These are phyloP conservation scores for Euborellia annulipes DNA, from an alignment of 1,140 invertebrate genomes.

Conservation along the genomic window DNA sequence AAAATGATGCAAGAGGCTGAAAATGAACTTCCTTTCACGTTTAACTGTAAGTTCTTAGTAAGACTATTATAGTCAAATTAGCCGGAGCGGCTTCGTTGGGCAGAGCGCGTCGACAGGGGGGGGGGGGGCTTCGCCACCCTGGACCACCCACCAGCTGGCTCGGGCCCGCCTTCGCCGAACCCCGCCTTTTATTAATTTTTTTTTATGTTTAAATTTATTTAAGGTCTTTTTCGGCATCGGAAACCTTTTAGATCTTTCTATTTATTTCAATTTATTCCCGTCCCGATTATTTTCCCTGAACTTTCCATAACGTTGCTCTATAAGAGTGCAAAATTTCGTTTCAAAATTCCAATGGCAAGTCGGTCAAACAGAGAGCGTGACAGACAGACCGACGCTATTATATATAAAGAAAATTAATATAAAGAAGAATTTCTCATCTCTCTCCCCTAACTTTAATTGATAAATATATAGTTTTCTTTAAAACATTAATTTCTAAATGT, in stretches of 20 bases:
- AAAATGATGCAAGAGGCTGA: too few relatives aligned
- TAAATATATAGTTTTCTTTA: slow-evolving; percentile 2
- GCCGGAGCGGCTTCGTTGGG: too few relatives aligned
- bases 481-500: slow-evolving; percentile 3
- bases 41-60: slow-evolving; percentile 24
- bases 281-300: too few relatives aligned
- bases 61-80: neutral
- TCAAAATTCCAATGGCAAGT: neutral
- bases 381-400: neutral
- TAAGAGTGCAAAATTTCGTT: neutral
- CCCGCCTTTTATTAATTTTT: neutral
- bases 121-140: neutral
- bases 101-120: neutral
- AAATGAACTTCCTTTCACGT: slow-evolving; percentile 53
- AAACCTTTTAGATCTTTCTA: too few relatives aligned
- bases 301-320: too few relatives aligned
- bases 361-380: neutral
- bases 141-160: neutral
- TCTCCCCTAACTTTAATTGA: neutral
- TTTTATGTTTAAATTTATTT: neutral
- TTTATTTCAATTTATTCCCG: too few relatives aligned
- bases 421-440: neutral
- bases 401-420: neutral
- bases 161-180: neutral
- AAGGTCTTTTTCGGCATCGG: too few relatives aligned